Percentiles rank a stretch among this genome's conserved stretches.
These are phyloP conservation scores for Psittacula derbiana DNA, from an alignment of 2,797 vertebrate genomes.

Conservation along the genomic window DNA sequence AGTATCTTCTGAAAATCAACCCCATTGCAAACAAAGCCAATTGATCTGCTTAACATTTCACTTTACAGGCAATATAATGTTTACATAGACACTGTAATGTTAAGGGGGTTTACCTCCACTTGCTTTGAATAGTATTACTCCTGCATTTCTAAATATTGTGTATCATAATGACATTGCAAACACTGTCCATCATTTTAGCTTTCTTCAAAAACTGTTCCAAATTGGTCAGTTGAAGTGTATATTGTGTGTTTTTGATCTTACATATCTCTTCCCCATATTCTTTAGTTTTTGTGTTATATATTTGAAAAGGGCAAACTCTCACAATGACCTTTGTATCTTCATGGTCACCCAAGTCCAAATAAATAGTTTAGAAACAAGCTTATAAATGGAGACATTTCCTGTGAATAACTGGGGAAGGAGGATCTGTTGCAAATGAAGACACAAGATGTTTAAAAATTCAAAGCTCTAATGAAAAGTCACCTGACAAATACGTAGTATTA, in stretches of 20 bases:
- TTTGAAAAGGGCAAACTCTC: background rate
- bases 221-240: conserved; percentile 3
- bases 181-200: conserved; percentile 29
- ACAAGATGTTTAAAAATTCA: background rate
- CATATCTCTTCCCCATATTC: background rate
- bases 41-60: background rate
- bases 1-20: background rate
- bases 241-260: background rate
- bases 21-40: background rate
- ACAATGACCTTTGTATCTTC: background rate
- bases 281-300: background rate
- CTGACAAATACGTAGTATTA: background rate
- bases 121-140: conserved; percentile 36
- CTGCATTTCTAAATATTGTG: conserved; percentile 41
- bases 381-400: background rate
- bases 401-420: background rate
- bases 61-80: background rate
- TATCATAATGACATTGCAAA: background rate
- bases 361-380: background rate
- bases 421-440: background rate
- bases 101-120: background rate
- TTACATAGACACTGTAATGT: background rate
- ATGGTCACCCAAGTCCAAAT: background rate
- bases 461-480: background rate
- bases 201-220: conserved; percentile 33